A percentile compares a stretch with the other conserved stretches of the same genome.
These are phyloP conservation scores for Fregetta grallaria DNA, from an alignment of 2,113 vertebrate species.

Conservation along the genomic window DNA sequence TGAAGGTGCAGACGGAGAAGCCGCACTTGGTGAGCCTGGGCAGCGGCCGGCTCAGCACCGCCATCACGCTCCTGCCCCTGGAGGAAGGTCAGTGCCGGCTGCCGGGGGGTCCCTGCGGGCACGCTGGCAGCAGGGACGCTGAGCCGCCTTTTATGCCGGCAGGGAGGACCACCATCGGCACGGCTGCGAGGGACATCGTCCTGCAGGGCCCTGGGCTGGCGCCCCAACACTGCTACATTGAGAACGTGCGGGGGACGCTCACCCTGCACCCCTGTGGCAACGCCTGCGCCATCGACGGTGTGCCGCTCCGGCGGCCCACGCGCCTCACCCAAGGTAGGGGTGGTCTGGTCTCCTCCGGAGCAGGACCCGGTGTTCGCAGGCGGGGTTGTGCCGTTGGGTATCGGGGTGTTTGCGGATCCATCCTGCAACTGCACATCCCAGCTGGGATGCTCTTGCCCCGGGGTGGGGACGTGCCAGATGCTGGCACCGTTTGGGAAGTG, in stretches of 20 bases:
- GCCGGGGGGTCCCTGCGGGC: accelerated
- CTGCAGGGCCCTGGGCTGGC: constrained; percentile 85
- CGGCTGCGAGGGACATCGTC: constrained; percentile 81
- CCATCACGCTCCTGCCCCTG: constrained; percentile 91
- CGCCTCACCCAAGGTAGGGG: constrained; percentile 89
- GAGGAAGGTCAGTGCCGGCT: constrained; percentile 83
- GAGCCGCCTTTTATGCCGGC: neutral
- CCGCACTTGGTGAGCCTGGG: constrained; percentile 96
- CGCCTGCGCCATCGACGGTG: constrained; percentile 83
- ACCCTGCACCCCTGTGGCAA: constrained; percentile 91
- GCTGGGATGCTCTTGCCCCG: neutral
- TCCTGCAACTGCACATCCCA: neutral
- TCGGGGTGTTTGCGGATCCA: neutral
- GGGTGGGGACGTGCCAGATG: neutral
- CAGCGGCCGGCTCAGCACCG: constrained; percentile 92
- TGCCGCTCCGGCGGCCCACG: constrained; percentile 76
- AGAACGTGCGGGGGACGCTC: constrained; percentile 82
- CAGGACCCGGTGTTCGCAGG: accelerated
- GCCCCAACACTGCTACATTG: constrained; percentile 90
- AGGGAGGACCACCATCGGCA: constrained; percentile 90
- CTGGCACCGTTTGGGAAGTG: neutral
- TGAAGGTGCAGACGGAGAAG: constrained; percentile 93
- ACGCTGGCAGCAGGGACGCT: accelerated
- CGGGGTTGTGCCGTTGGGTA: accelerated
- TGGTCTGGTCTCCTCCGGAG: accelerated